phyloP scores from a whole-genome alignment of 2,797 vertebrate genomes.

The Phalanger gymnotis region DNA sequence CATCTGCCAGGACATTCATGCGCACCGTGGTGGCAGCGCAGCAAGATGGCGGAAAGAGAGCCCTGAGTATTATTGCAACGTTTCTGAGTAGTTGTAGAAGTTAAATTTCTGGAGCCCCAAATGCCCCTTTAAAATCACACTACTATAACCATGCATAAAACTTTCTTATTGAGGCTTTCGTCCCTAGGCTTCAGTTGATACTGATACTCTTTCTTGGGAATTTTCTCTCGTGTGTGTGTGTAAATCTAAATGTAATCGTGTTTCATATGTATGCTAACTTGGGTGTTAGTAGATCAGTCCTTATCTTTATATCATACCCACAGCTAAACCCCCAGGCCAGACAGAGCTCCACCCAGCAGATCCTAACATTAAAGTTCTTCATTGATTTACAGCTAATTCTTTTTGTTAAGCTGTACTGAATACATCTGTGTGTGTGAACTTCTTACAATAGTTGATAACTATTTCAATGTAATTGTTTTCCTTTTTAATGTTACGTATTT shows the following conservation, averaged over 20 bases:
- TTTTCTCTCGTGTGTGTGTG: neutral
- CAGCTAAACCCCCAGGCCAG: neutral
- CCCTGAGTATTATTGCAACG: too few species aligned
- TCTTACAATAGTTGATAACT: neutral
- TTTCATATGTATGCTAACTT: neutral
- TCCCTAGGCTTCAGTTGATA: neutral
- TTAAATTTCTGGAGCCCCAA: neutral
- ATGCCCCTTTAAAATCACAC: neutral
- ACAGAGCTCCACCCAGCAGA: neutral
- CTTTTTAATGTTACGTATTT: neutral
- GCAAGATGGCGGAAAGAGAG: too few species aligned
- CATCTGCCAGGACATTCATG: too few species aligned
- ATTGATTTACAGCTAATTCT: neutral
- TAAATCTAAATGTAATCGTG: neutral
- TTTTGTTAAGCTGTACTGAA: neutral
- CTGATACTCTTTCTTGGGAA: neutral
- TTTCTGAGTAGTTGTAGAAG: neutral
- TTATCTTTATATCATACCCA: neutral
- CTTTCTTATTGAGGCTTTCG: neutral
- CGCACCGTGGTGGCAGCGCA: too few species aligned
- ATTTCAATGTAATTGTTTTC: neutral
- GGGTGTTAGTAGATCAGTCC: neutral
- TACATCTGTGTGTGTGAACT: neutral
- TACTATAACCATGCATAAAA: neutral
- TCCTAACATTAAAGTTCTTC: neutral